These are phyloP conservation scores for Drosophila suzukii DNA, from an alignment of 1,140 invertebrate species.

Conservation along the genomic window DNA sequence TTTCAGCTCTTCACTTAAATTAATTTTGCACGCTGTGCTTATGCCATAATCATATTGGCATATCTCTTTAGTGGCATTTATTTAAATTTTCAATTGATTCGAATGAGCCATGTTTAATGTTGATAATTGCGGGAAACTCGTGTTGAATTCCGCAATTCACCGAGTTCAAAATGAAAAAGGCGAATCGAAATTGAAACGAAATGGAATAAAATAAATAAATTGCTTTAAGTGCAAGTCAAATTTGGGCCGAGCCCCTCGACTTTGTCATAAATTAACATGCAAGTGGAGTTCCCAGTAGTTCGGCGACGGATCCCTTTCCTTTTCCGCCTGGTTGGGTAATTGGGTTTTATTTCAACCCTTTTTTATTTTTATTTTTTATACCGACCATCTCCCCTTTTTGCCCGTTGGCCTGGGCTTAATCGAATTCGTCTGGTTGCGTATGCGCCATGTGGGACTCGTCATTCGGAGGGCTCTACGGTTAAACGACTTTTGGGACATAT, in stretches of 20 bases:
- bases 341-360: slow-evolving; percentile 58
- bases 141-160: slow-evolving; percentile 8
- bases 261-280: slow-evolving; percentile 78
- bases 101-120: slow-evolving; percentile 31
- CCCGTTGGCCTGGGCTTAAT: slow-evolving; percentile 47
- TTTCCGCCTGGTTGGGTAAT: slow-evolving; percentile 49
- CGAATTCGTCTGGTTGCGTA: slow-evolving; percentile 55
- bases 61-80: slow-evolving; percentile 12
- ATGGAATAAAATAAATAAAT: slow-evolving; percentile 68
- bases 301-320: slow-evolving; percentile 20
- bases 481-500: slow-evolving; percentile 50
- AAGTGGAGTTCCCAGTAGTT: slow-evolving; percentile 43
- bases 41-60: slow-evolving; percentile 16
- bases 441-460: slow-evolving; percentile 25
- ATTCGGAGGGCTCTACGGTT: slow-evolving; percentile 8
- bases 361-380: slow-evolving; percentile 11
- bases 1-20: slow-evolving; percentile 1
- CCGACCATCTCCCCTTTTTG: slow-evolving; percentile 7
- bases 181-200: slow-evolving; percentile 20
- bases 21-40: slow-evolving; percentile 1
- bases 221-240: slow-evolving; percentile 64
- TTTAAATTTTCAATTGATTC: slow-evolving; percentile 21
- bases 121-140: slow-evolving; percentile 21
- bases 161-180: slow-evolving; percentile 8
- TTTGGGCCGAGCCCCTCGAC: slow-evolving; percentile 23